These are phyloP conservation scores for Drymodes brunneopygia DNA, from an alignment of 2,113 vertebrate genomes.

Conservation along the genomic window DNA sequence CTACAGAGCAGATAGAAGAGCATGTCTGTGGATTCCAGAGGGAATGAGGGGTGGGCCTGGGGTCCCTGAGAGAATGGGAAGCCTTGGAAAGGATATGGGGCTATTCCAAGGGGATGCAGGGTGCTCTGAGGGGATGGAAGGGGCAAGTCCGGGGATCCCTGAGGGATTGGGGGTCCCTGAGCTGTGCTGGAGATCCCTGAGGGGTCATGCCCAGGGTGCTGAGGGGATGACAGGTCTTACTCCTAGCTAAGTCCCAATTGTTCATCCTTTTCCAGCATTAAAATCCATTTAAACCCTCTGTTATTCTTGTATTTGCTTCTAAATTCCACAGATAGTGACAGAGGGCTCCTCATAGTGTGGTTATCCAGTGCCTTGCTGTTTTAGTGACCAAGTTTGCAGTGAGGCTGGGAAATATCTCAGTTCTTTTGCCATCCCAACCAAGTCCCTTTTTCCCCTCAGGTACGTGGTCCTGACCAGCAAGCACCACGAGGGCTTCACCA, in stretches of 20 bases:
- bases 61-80: background rate
- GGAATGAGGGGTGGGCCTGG: too few relatives aligned
- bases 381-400: background rate
- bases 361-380: background rate
- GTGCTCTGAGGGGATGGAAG: background rate
- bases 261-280: background rate
- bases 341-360: background rate
- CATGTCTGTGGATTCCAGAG: background rate
- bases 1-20: too few relatives aligned
- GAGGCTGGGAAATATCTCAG: too few relatives aligned
- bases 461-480: constrained; percentile 94
- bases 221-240: background rate
- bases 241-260: rapidly evolving
- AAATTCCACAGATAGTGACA: background rate
- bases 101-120: background rate
- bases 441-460: constrained; percentile 56
- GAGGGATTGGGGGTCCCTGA: background rate
- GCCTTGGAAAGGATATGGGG: background rate
- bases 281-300: background rate
- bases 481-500: constrained; percentile 95
- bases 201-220: background rate
- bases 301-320: background rate
- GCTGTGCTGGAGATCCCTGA: background rate
- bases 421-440: background rate
- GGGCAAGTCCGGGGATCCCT: background rate